These are phyloP conservation scores for Sylvicapra grimmia DNA, from an alignment of 2,113 vertebrate species.

Conservation along the genomic window DNA sequence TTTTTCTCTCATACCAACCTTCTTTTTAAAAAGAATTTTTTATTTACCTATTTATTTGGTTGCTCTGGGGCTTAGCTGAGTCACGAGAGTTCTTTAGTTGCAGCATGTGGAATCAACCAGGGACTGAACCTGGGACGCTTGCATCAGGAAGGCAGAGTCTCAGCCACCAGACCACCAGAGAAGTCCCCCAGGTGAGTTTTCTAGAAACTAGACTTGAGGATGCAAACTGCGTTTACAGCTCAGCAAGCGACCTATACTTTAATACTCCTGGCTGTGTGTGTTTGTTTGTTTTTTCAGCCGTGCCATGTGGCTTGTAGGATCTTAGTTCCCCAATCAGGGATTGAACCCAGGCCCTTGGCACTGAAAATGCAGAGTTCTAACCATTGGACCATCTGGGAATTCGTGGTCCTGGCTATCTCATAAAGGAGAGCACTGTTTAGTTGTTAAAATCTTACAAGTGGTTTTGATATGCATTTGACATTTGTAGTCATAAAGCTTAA, in stretches of 20 bases:
- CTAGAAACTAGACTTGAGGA: not conserved
- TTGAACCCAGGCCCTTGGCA: not conserved
- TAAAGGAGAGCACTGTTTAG: not conserved
- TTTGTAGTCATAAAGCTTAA: not conserved
- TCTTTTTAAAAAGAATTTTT: not conserved
- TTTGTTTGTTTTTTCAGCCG: not conserved
- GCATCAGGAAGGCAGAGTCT: not conserved
- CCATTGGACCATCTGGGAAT: not conserved
- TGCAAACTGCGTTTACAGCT: not conserved
- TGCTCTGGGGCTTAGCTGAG: not conserved
- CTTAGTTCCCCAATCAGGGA: not conserved
- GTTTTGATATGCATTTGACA: not conserved
- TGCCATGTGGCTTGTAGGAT: not conserved
- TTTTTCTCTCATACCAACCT: not conserved
- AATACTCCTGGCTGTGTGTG: not conserved
- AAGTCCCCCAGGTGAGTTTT: not conserved
- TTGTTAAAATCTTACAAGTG: not conserved
- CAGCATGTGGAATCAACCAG: not conserved
- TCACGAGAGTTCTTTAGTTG: not conserved
- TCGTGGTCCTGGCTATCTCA: not conserved
- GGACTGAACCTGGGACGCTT: not conserved
- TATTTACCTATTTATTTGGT: not conserved
- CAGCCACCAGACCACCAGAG: not conserved
- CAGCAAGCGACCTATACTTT: rapidly evolving
- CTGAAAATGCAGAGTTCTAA: not conserved